Evolutionary conservation across 2,797 vertebrate species (phyloP), one percentile per base, ranked within the genome.

Genomic region (Channa striata): DNA sequence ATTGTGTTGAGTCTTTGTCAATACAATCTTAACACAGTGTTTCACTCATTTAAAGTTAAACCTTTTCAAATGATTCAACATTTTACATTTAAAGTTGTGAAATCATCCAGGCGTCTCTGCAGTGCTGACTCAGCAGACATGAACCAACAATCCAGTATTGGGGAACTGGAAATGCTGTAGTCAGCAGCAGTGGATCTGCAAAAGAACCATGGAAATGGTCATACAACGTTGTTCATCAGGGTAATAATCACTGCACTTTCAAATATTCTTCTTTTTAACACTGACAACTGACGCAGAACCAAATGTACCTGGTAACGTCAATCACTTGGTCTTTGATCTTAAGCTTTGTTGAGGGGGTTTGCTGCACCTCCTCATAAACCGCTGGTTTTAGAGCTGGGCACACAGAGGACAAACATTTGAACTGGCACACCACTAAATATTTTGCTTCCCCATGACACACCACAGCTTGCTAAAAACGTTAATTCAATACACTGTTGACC

Each of bases 131-230:
- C 64, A 21, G 84, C 44, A 16, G 83, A 20, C 47, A 78, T 42
- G 23, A 87, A 71, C 91, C 90, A 92, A 53, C 92, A 94, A 2
- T 36, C 12, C 54, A 81, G 7, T 25, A 3, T 30, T 0, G 68
- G 53, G 1, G 48, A 0, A 13, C 47, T n/a, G 23, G 0, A 4
- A 6, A 68, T 11, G 30, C 84, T 80, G 73, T 90, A 86, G 85
- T 94, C 90, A 47, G 46, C 17, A 54, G 57, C 80, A 13, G 0
- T 13, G 16, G 43, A 49, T 13, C 92, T 92, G 14, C 20, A 80
- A 44, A 42, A 54, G 0, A 74, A 50, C 72, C 2, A 59, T 0
- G 62, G 0, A 25, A 14, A 40, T 20, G 3, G 1, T 37, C 20
- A 72, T 12, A 4, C 25, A 20, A 23, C 12, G 71, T 30, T 43